These are phyloP conservation scores for Acropora yongei DNA, from an alignment of 64 coral and sea anemone genomes.

Conservation along the genomic window DNA sequence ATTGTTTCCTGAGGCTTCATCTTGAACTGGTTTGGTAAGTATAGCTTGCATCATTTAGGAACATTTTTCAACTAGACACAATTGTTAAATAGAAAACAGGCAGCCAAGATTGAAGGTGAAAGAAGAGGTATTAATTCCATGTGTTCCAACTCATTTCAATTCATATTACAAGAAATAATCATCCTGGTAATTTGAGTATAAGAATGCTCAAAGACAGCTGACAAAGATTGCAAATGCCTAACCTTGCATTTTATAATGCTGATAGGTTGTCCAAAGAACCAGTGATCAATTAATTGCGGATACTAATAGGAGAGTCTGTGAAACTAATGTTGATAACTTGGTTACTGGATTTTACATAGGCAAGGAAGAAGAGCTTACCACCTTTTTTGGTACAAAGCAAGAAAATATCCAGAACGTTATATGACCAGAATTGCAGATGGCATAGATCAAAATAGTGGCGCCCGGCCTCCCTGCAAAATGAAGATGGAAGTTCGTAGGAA, in stretches of 20 bases:
- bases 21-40: neutral
- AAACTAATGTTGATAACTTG: neutral
- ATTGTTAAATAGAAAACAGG: neutral
- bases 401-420: too few species aligned
- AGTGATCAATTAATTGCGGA: neutral
- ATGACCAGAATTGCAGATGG: slow-evolving; percentile 19
- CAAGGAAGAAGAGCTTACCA: slow-evolving; percentile 23
- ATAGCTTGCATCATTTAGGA: neutral
- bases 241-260: neutral
- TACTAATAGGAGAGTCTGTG: neutral
- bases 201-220: neutral
- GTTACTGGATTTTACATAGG: neutral
- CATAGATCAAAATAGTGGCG: slow-evolving; percentile 37
- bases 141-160: too few species aligned
- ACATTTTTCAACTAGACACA: neutral
- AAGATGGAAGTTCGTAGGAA: too few species aligned
- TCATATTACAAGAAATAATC: neutral
- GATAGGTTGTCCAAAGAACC: neutral
- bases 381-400: too few species aligned
- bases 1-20: neutral
- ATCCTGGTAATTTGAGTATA: neutral
- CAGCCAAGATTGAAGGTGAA: neutral
- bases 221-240: neutral
- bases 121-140: neutral
- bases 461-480: too few species aligned